Base-by-base conservation (phyloP, 2,113 vertebrate species). In the Cariama cristata region DNA sequence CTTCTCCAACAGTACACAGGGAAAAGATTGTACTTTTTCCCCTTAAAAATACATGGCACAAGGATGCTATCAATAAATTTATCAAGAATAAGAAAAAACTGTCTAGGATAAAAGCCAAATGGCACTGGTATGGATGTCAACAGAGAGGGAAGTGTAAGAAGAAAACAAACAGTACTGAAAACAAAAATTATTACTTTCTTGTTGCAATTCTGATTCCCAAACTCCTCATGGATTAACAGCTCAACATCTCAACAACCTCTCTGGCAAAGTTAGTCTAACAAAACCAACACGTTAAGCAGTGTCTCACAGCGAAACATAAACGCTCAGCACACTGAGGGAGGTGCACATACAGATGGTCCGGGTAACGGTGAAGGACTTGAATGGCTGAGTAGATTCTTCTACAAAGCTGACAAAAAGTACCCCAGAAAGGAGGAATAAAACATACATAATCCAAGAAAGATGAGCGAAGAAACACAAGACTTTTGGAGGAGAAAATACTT, bases 361-460 rank as follows among this genome's bases (percentile, higher is more conserved):
- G 30, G 82, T 81, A 74, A 88, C 19, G 40, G 71, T 5, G 30
- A 85, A 83, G 86, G 94, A 63, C 85, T 49, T 60, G 11, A 74
- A 68, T 8, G 47, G 94, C 74, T 82, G 90, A 93, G 88, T 12
- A 23, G 76, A 86, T 74, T 53, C 40, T 89, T 94, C 85, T 90
- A 83, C 79, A 77, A 79, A 60, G 73, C 71, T 80, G 79, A 82
- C 80, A 38, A 72, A 80, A 95, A 93, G 79, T 23, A 74, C 64
- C 50, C 64, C 92, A 95, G 52, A 60, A 89, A 92, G 71, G 50
- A 74, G 82, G 58, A 87, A 86, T 72, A 72, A 92, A 76, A 84
- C 60, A 94, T 52, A 94, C 12, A 84, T 77, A 95, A 92, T n/a
- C 84, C 53, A 87, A 84, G 89, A 66, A 76, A 93, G 90, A 83